These are phyloP conservation scores for Drosophila sordidula DNA, from an alignment of 2,888 invertebrate genomes.

Conservation along the genomic window DNA sequence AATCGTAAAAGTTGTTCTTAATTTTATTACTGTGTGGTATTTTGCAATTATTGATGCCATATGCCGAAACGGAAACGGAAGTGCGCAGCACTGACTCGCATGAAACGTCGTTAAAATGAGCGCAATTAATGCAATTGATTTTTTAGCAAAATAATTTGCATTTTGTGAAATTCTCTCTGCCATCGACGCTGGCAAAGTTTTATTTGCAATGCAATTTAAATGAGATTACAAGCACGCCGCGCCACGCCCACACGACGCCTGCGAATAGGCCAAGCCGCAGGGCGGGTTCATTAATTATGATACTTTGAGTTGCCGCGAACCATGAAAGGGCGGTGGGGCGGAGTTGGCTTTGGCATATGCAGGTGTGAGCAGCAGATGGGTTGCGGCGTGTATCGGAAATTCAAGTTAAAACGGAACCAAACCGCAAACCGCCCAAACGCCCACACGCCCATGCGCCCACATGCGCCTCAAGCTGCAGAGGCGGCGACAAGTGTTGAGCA, in stretches of 20 bases:
- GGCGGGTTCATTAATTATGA: slow-evolving; percentile 74
- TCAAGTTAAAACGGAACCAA: slow-evolving; percentile 53
- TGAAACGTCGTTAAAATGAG: slow-evolving; percentile 35
- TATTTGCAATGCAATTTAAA: slow-evolving; percentile 60
- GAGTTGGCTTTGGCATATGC: neutral
- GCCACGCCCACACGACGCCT: slow-evolving; percentile 38
- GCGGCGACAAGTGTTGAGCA: slow-evolving; percentile 57
- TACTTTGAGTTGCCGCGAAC: slow-evolving; percentile 53
- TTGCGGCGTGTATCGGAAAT: slow-evolving; percentile 64
- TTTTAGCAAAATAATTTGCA: slow-evolving; percentile 41
- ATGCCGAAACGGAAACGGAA: slow-evolving; percentile 49
- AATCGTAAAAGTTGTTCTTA: neutral
- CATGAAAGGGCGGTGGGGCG: slow-evolving; percentile 10
- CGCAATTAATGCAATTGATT: slow-evolving; percentile 57
- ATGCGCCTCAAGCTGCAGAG: neutral
- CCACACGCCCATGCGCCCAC: neutral
- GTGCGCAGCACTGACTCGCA: slow-evolving; percentile 15
- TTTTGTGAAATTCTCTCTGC: slow-evolving; percentile 9
- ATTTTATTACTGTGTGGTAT: slow-evolving; percentile 11
- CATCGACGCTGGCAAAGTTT: slow-evolving; percentile 13
- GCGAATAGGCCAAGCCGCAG: slow-evolving; percentile 28
- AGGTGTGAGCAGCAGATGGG: slow-evolving; percentile 35
- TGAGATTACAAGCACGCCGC: slow-evolving; percentile 46
- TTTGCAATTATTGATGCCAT: slow-evolving; percentile 1
- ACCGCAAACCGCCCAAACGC: slow-evolving; percentile 35